Evolutionary conservation across 2,797 vertebrate genomes (phyloP), one percentile per base, ranked within the genome.

Genomic region (Acridotheres tristis): DNA sequence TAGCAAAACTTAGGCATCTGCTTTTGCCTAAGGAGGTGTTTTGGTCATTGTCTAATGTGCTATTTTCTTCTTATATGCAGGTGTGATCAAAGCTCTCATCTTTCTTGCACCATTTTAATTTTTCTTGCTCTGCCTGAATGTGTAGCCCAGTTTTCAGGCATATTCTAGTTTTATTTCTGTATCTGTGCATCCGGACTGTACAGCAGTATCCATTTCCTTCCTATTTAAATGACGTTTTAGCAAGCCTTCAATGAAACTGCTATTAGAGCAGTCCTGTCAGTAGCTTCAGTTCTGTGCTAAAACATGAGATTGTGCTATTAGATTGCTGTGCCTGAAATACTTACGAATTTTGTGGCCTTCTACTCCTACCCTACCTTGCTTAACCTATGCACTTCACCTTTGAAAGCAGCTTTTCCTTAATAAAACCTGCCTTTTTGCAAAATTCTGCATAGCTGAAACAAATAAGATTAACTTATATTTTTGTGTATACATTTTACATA

Each of bases 401-500:
- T 72, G 48, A 93, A 87, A 69, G 2, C 17, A 54, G 6, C 9
- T 59, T 84, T 85, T 72, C 6, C 7, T 40, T 27, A 74, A 12
- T 11, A 42, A 68, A 45, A 30, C 17, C 22, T 69, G 5, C 6
- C 26, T 84, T 76, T 58, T 67, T 73, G 22, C 3, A 54, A 59
- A 63, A 30, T 17, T 69, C 21, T 51, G 6, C 14, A 32, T 23
- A 45, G 57, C 10, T 38, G 2, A 61, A 68, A 32, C 15, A 74
- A 81, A 9, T 14, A 42, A 51, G 11, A 23, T 23, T 7, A 40
- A 40, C 40, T 59, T 81, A 85, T 58, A 50, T 51, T 62, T 62
- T 8, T 47, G 0, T 25, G 3, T 42, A 1, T 43, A 1, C 10
- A 2, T 57, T 48, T 58, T 50, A 27, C 14, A 9, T 36, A 16